These are phyloP conservation scores for Lepidocolaptes lacrymiger DNA, from an alignment of 2,797 vertebrate genomes.

Conservation along the genomic window DNA sequence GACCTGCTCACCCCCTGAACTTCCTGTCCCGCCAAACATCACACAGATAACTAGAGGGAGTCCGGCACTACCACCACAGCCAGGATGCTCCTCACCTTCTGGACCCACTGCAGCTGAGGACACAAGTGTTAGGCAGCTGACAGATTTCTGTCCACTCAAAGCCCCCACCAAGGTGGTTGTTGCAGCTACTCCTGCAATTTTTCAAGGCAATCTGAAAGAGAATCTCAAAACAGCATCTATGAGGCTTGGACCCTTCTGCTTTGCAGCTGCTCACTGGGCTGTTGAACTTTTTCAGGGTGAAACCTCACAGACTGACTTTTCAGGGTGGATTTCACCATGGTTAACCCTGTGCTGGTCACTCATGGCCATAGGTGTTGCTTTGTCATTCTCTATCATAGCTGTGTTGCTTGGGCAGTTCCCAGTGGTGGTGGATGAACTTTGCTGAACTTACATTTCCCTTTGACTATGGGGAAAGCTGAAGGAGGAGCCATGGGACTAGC, in stretches of 20 bases:
- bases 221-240: not conserved
- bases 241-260: not conserved
- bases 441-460: not conserved
- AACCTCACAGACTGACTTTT: not conserved
- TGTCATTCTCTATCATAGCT: not conserved
- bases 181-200: not conserved
- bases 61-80: not conserved
- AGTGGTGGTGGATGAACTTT: not conserved
- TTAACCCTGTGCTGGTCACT: not conserved
- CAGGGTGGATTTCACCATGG: not conserved
- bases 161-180: not conserved
- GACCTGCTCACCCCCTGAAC: not conserved
- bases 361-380: not conserved
- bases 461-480: not conserved
- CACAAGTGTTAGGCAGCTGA: not conserved
- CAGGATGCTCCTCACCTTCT: not conserved
- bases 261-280: not conserved
- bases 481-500: not conserved
- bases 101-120: not conserved
- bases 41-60: not conserved
- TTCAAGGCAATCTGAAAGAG: not conserved
- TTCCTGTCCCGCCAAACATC: not conserved
- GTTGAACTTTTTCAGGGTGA: not conserved
- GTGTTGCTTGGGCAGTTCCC: rapidly evolving
- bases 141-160: not conserved